Conservation (phyloP, 2,888 invertebrate genomes). For the Octodonta nipae region DNA sequence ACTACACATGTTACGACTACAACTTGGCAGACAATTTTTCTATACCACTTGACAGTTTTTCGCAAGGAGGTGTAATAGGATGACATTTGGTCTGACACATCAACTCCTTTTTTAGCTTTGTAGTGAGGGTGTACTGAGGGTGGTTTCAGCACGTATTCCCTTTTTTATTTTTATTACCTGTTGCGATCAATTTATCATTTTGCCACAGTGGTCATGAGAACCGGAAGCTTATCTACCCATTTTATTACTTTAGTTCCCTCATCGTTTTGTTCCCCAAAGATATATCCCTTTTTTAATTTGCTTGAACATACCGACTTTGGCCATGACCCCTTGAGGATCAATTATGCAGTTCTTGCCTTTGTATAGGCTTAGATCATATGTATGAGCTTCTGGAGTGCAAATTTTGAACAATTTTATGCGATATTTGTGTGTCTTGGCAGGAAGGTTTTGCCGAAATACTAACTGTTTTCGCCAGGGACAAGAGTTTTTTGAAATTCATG, state of each 20-base stretch:
- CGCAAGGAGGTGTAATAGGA: slow-evolving; percentile 3
- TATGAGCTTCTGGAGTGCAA: too few relatives aligned
- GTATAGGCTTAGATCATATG: too few relatives aligned
- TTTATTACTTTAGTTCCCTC: slow-evolving; percentile 8
- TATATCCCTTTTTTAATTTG: slow-evolving; percentile 7
- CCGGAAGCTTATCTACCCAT: slow-evolving; percentile 10
- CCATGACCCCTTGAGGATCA: too few relatives aligned
- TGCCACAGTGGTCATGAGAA: slow-evolving; percentile 9
- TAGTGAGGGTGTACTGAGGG: slow-evolving; percentile 8
- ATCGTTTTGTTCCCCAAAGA: slow-evolving; percentile 9
- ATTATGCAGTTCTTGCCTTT: too few relatives aligned
- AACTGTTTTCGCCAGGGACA: too few relatives aligned
- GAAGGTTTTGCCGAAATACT: too few relatives aligned
- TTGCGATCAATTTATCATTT: slow-evolving; percentile 6
- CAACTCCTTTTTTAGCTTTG: slow-evolving; percentile 10
- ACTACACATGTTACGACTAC: slow-evolving; percentile 5
- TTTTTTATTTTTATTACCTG: slow-evolving; percentile 8
- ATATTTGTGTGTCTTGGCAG: too few relatives aligned
- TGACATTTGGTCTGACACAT: slow-evolving; percentile 4
- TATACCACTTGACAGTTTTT: slow-evolving; percentile 4
- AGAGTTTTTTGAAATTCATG: too few relatives aligned
- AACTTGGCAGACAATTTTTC: slow-evolving; percentile 3
- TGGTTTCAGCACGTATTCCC: slow-evolving; percentile 10
- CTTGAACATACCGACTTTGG: slow-evolving; percentile 5
- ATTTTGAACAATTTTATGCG: too few relatives aligned